Base-by-base conservation (phyloP, 2,888 invertebrate species). In the Eupithecia subfuscata region DNA sequence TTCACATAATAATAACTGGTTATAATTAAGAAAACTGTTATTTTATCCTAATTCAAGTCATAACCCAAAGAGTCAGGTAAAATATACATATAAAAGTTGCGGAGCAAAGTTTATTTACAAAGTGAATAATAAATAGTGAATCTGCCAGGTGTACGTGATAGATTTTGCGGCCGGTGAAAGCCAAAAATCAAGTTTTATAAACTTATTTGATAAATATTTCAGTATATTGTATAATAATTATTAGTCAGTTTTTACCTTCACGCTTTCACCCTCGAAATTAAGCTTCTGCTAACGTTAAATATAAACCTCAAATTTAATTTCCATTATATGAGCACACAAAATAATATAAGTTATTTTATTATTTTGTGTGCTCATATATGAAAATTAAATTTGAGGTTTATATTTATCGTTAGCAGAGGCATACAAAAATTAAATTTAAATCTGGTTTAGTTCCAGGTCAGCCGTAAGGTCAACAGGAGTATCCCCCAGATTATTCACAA, bases 1-100 rank as follows among this genome's bases (percentile, higher is more conserved):
- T 89, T 89, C 91, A 93, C 90, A 92, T 92, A 92, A 91, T 92
- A 88, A 92, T 94, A 94, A 94, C 94, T 94, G 92, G 90, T 91
- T 92, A 93, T 92, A 92, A 88, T 78, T 22, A 89, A 87, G 84
- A 91, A 87, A 90, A 91, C 89, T 90, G 90, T 85, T 84, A 74
- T 56, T 85, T 37, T 90, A 92, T 84, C 85, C 90, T 92, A 91
- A 87, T 85, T 83, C 84, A 87, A 68, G 34, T 68, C 18, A 37
- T 18, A 22, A 67, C 65, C 11, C 1, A 40, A 67, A 43, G 7
- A 25, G 14, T 68, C 40, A 68, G 18, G 43, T 22, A 25, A 68
- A 22, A 22, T 67, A 67, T 40, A n/a, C 34, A 40, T 22, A 90
- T 88, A 90, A 82, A 83, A 83, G 85, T 75, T 82, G 80, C 79